Base-by-base conservation (phyloP, 2,888 invertebrate species). In the Muscina levida region DNA sequence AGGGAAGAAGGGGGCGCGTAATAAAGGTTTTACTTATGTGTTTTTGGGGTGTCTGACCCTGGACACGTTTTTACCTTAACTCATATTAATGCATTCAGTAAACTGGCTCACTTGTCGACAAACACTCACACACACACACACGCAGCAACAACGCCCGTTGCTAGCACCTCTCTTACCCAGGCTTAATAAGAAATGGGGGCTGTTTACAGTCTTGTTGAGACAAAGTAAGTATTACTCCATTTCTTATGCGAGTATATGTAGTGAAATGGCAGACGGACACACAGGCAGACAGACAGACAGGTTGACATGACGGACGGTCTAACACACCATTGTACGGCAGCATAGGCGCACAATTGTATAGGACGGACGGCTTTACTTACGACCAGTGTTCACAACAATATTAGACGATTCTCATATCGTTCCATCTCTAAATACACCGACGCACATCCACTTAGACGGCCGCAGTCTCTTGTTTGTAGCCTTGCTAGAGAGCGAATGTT, bases 41-140 rank as follows among this genome's bases (percentile, higher is more conserved):
- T 37, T 72, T n/a, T 44, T 70, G 70, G 76, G 80, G 73, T 77
- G 73, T 80, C 80, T 80, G 73, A 80, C 48, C 76, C 76, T 71
- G 73, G 80, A 65, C 68, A 76, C 76, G 68, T 72, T 70, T 65
- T 10, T 17, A 73, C 59, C 70, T 59, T 71, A 71, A 77, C 66
- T 77, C 73, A 77, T 73, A 72, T 72, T 51, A 42, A 19, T 71
- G 65, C 26, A 0, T 26, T 53, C 24, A 24, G 24, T 24, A 31
- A 31, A 31, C 31, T 31, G 31, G 4, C 31, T 31, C 31, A 8
- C 4, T 62, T 70, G 19, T 51, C n/a, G 22, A 37, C 37, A 2
- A 2, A 44, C 11, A 31, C 19, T 31, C n/a, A 46, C 5, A 57
- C 56, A 39, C 6, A 37, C 31, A 4, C 31, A 72, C 53, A 22